phyloP scores from a whole-genome alignment of 2,888 invertebrate species.

The Drepanosiphum platanoidis region DNA sequence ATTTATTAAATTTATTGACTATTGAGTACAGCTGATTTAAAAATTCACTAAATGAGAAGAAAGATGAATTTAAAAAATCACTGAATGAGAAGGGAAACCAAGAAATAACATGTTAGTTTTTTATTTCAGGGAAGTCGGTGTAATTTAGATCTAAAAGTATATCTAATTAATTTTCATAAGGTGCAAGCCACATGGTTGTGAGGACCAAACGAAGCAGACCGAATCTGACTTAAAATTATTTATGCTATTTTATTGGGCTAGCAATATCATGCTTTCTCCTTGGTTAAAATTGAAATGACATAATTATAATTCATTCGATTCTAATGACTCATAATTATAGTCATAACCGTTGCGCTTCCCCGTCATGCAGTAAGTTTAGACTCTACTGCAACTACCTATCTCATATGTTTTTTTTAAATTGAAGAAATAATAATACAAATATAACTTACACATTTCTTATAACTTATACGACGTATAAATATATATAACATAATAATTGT shows the following conservation, averaged over 20 bases:
- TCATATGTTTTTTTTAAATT: background rate
- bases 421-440: background rate
- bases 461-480: too few species aligned
- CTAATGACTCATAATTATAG: background rate
- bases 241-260: background rate
- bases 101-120: background rate
- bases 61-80: too few species aligned
- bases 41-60: too few species aligned
- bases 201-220: background rate
- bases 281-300: background rate
- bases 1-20: too few species aligned
- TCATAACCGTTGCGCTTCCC: background rate
- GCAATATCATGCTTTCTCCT: background rate
- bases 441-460: too few species aligned
- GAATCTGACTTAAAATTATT: background rate
- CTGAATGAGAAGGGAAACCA: too few species aligned
- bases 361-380: background rate
- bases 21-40: too few species aligned
- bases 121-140: background rate
- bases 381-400: background rate
- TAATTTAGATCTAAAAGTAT: background rate
- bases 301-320: background rate
- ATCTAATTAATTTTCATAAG: background rate
- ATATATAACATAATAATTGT: too few species aligned
- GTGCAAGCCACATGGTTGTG: background rate